These are phyloP conservation scores for Drosophila navojoa DNA, from an alignment of 1,140 invertebrate genomes.

Conservation along the genomic window DNA sequence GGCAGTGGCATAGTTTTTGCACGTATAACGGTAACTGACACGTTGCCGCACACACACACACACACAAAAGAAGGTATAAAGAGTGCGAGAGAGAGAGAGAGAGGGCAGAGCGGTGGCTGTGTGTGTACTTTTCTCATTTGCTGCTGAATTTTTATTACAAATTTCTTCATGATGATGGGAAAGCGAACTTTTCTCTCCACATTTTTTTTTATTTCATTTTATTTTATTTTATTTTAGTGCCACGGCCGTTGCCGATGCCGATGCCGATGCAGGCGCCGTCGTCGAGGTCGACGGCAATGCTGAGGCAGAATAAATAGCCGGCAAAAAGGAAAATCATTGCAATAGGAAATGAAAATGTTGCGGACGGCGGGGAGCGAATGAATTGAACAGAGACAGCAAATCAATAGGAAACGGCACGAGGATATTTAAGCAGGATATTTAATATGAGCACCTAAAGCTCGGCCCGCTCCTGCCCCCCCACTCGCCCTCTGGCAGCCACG, in stretches of 20 bases:
- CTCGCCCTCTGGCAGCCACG: background rate
- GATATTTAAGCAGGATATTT: slow-evolving; percentile 82
- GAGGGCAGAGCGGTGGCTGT: background rate
- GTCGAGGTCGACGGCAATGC: slow-evolving; percentile 16
- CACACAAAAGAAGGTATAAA: background rate
- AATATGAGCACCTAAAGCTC: slow-evolving; percentile 58
- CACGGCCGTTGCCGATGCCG: slow-evolving; percentile 19
- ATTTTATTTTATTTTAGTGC: slow-evolving; percentile 25
- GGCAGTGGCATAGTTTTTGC: slow-evolving; percentile 73
- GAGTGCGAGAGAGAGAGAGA: background rate
- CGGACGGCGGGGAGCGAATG: slow-evolving; percentile 29
- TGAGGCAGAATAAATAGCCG: slow-evolving; percentile 72
- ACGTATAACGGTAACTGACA: slow-evolving; percentile 67
- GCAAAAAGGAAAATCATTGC: slow-evolving; percentile 73
- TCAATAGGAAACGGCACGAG: slow-evolving; percentile 67
- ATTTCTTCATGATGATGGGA: slow-evolving; percentile 76
- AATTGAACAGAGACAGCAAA: slow-evolving; percentile 43
- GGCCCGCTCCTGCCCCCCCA: background rate
- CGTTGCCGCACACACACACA: slow-evolving; percentile 18
- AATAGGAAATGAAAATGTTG: slow-evolving; percentile 80
- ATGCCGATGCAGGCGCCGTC: background rate
- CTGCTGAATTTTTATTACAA: slow-evolving; percentile 81
- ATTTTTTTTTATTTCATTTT: too few species aligned
- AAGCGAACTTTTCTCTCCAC: slow-evolving; percentile 36
- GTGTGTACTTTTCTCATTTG: slow-evolving; percentile 77